Evolutionary conservation across 2,113 vertebrate species (phyloP).

Genomic region (Xyrauchen texanus): DNA sequence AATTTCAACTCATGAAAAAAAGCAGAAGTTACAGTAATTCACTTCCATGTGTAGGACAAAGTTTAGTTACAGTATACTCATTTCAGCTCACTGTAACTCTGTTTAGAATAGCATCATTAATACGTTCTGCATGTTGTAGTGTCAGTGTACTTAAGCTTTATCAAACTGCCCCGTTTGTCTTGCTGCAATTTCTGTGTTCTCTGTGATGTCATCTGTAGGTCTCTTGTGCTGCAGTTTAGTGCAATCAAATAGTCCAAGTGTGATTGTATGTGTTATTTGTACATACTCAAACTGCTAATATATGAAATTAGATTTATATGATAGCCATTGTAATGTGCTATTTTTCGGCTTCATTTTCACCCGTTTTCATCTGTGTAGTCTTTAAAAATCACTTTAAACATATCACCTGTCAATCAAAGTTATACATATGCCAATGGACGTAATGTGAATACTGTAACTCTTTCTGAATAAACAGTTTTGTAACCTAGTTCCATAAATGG

Average conservation of each 20-base stretch:
- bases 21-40: too few species aligned
- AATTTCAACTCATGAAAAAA: too few species aligned
- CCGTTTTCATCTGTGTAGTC: neutral
- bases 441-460: neutral
- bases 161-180: neutral
- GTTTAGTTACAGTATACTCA: too few species aligned
- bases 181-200: slow-evolving; percentile 17
- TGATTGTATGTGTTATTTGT: too few species aligned
- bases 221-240: neutral
- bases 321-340: neutral
- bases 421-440: too few species aligned
- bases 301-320: neutral
- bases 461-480: too few species aligned
- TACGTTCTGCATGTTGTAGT: neutral
- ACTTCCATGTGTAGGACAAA: too few species aligned
- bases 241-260: neutral
- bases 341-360: neutral
- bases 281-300: neutral
- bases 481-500: too few species aligned
- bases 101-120: too few species aligned
- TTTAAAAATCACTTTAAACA: neutral
- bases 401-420: neutral
- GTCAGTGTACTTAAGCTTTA: neutral
- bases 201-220: slow-evolving; percentile 28
- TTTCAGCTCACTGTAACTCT: too few species aligned